phyloP scores from a whole-genome alignment of 2,113 vertebrate species.

The Hippopotamus amphibius region DNA sequence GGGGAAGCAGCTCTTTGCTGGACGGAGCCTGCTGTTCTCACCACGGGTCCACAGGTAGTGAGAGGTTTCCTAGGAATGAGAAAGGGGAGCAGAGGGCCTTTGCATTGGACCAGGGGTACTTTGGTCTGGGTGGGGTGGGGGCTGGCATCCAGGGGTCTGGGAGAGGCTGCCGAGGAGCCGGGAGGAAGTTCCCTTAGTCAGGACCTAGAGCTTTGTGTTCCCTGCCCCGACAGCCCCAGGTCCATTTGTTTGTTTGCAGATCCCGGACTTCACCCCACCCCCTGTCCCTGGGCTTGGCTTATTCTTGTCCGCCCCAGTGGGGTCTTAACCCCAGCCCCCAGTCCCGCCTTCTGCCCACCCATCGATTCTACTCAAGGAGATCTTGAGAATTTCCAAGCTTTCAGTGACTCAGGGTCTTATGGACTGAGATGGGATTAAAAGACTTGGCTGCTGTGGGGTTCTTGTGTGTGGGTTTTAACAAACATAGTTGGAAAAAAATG shows the following conservation, averaged over 20 bases:
- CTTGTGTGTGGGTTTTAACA: slow-evolving; percentile 21
- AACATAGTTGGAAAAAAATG: background rate
- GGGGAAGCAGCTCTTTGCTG: background rate
- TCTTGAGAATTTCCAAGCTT: background rate
- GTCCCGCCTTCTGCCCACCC: background rate
- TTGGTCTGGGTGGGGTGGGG: background rate
- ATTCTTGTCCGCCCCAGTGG: background rate
- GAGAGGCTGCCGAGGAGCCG: background rate
- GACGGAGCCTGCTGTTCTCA: background rate
- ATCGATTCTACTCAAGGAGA: background rate
- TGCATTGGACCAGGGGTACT: background rate
- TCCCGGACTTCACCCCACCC: background rate
- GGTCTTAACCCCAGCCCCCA: background rate
- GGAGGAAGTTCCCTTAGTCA: background rate
- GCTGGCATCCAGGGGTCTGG: background rate
- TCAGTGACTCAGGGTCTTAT: background rate
- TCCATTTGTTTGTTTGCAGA: background rate
- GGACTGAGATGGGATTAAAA: background rate
- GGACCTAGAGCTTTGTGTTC: background rate
- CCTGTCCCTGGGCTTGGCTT: background rate
- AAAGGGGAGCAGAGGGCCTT: background rate
- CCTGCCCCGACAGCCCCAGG: accelerated
- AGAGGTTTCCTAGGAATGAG: background rate
- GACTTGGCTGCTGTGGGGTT: background rate
- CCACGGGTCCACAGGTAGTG: accelerated